phyloP scores from a whole-genome alignment of 2,797 vertebrate species.

The Tokudaia muenninki region DNA sequence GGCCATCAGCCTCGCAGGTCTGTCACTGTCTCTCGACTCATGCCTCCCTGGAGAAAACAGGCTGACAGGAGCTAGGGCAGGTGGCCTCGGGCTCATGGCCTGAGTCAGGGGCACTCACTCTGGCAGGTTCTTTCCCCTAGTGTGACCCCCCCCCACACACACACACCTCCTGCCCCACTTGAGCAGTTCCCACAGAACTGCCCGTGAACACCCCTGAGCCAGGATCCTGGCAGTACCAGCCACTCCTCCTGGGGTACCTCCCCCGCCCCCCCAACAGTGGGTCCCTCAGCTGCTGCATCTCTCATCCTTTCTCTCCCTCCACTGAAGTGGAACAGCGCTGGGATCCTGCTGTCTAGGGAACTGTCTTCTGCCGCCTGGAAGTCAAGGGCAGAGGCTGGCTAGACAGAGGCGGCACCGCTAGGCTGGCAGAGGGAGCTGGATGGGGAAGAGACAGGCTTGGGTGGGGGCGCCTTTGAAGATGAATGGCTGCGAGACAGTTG shows the following conservation, averaged over 20 bases:
- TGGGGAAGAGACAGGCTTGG: neutral
- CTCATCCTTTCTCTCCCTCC: neutral
- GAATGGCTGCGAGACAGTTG: constrained; percentile 58
- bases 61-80: constrained; percentile 62
- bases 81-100: neutral
- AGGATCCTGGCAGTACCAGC: neutral
- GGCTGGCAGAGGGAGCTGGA: neutral
- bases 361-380: neutral
- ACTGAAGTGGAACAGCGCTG: neutral
- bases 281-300: neutral
- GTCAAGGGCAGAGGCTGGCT: neutral
- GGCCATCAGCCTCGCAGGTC: constrained; percentile 36
- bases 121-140: neutral
- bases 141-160: neutral
- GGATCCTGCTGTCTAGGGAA: neutral
- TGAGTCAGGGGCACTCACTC: neutral
- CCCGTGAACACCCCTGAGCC: neutral
- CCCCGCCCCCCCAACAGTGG: neutral
- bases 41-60: constrained; percentile 8
- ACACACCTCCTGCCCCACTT: neutral
- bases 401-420: neutral
- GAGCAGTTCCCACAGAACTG: neutral
- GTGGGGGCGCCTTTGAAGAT: constrained; percentile 52
- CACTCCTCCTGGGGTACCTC: neutral
- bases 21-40: neutral